Evolutionary conservation across 2,888 invertebrate genomes (phyloP).

Genomic region (Cheilosia vernalis): DNA sequence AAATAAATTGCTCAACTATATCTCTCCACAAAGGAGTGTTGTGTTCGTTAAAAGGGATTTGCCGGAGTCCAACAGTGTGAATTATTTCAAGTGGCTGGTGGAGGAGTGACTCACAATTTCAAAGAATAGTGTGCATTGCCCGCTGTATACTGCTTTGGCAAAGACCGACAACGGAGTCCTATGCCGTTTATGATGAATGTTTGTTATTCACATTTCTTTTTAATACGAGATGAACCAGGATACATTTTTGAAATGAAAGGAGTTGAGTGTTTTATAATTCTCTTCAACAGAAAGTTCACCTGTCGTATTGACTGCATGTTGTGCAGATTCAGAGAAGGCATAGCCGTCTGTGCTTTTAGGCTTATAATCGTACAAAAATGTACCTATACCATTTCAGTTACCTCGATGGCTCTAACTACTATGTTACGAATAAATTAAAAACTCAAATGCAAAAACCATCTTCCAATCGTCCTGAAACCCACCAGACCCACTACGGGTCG

Average conservation of each 20-base stretch:
- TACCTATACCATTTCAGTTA: too few species aligned
- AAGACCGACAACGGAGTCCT: neutral
- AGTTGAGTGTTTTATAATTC: too few species aligned
- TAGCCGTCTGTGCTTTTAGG: too few species aligned
- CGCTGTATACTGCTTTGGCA: neutral
- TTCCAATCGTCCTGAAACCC: neutral
- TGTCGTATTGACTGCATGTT: too few species aligned
- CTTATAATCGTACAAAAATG: too few species aligned
- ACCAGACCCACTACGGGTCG: neutral
- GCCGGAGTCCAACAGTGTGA: slow-evolving; percentile 49
- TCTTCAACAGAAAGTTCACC: too few species aligned
- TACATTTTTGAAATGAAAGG: too few species aligned
- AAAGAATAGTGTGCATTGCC: neutral
- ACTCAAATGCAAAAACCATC: too few species aligned
- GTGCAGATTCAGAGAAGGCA: too few species aligned
- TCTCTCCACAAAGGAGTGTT: slow-evolving; percentile 25
- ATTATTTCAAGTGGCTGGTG: slow-evolving; percentile 37
- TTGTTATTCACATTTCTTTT: too few species aligned
- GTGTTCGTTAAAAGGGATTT: slow-evolving; percentile 41
- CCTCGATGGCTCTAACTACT: too few species aligned
- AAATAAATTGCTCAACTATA: slow-evolving; percentile 57
- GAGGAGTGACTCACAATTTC: slow-evolving; percentile 41
- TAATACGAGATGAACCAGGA: neutral
- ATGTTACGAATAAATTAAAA: too few species aligned
- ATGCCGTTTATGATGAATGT: neutral